Percentiles rank a stretch among this genome's conserved stretches.
These are phyloP conservation scores for Ptychobarbus kaznakovi DNA, from an alignment of 2,797 vertebrate species.

Conservation along the genomic window DNA sequence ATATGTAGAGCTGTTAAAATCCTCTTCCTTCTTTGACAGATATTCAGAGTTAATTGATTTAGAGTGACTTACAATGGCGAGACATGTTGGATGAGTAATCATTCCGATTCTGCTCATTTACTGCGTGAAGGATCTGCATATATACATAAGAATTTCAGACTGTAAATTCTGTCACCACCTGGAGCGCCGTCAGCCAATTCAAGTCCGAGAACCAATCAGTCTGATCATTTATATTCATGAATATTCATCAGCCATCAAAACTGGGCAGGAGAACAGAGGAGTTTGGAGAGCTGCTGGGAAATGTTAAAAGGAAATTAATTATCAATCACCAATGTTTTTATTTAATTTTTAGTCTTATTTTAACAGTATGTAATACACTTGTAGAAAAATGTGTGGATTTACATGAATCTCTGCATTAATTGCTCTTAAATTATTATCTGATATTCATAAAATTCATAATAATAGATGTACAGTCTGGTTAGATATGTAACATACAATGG, in stretches of 20 bases:
- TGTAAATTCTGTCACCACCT: conserved; percentile 5
- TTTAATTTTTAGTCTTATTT: background rate
- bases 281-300: conserved; percentile 25
- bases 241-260: conserved; percentile 40
- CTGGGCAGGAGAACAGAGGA: background rate
- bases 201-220: conserved; percentile 31
- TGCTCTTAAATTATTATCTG: background rate
- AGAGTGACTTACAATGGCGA: background rate
- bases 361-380: background rate
- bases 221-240: conserved; percentile 35
- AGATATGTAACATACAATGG: background rate
- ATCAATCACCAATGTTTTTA: conserved; percentile 13
- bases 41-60: conserved; percentile 28
- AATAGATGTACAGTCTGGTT: background rate
- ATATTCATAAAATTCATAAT: background rate
- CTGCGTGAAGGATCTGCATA: conserved; percentile 15
- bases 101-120: conserved; percentile 17
- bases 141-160: background rate
- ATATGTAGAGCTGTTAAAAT: conserved; percentile 15
- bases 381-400: background rate
- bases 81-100: background rate
- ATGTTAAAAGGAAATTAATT: conserved; percentile 30
- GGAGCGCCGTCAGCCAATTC: background rate
- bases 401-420: background rate
- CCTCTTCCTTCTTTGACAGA: conserved; percentile 21